phyloP scores from a whole-genome alignment of 2,113 vertebrate species.

The Cyprinus carpio region DNA sequence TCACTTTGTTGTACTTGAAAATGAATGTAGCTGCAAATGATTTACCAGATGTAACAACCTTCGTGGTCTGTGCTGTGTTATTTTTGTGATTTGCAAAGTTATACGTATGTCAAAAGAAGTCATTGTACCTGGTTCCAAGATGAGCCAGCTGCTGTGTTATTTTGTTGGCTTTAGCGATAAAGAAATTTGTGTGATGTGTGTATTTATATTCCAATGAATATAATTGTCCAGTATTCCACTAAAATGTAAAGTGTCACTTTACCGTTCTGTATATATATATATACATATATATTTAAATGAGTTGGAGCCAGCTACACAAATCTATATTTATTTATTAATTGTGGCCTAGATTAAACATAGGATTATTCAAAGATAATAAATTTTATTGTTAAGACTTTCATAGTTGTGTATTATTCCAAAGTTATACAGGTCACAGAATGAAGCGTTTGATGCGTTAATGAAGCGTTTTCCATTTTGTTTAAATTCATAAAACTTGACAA shows the following conservation, averaged over 20 bases:
- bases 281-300: constrained; percentile 61
- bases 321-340: constrained; percentile 79
- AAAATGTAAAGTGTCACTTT: constrained; percentile 70
- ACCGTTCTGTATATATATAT: constrained; percentile 58
- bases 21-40: constrained; percentile 71
- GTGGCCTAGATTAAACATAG: constrained; percentile 66
- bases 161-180: constrained; percentile 72
- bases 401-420: constrained; percentile 43
- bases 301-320: constrained; percentile 71
- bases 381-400: constrained; percentile 59
- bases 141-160: constrained; percentile 64
- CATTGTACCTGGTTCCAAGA: constrained; percentile 52
- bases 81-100: constrained; percentile 62
- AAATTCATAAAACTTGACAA: neutral
- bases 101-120: constrained; percentile 38
- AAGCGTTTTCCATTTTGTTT: neutral
- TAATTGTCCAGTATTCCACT: constrained; percentile 29
- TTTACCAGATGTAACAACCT: constrained; percentile 48
- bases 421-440: neutral
- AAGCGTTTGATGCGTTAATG: too few relatives aligned
- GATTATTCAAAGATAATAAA: constrained; percentile 56
- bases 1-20: constrained; percentile 60
- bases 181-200: constrained; percentile 75
- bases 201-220: constrained; percentile 66
- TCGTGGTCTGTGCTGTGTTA: constrained; percentile 55